Conservation (phyloP, 2,113 vertebrate species). For the Pungitius pungitius region DNA sequence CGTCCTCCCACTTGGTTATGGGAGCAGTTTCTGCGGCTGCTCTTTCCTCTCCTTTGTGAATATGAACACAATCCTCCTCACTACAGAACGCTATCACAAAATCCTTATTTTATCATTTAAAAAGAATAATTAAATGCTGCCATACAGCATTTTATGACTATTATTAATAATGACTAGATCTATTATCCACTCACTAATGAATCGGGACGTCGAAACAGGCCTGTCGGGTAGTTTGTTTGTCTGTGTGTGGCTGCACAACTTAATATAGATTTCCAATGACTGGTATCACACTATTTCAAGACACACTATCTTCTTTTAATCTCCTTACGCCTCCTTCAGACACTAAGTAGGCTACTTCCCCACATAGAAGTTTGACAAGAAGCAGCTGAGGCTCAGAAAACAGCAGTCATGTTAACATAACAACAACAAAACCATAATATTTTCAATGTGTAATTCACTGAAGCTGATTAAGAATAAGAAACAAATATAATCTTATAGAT, state of each 20-base stretch:
- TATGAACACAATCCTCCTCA: conserved; percentile 37
- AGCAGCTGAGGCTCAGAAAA: conserved; percentile 25
- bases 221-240: neutral
- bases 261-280: conserved; percentile 37
- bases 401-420: conserved; percentile 3
- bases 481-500: neutral
- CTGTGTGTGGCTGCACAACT: neutral
- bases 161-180: conserved; percentile 14
- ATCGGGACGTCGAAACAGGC: neutral
- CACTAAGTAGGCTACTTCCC: conserved; percentile 43
- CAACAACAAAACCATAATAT: conserved; percentile 5
- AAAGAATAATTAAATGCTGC: conserved; percentile 12
- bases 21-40: conserved; percentile 9
- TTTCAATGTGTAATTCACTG: neutral
- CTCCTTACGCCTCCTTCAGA: conserved; percentile 68
- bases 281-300: conserved; percentile 58
- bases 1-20: conserved; percentile 17
- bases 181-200: neutral
- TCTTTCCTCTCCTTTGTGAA: conserved; percentile 36
- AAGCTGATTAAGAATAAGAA: neutral
- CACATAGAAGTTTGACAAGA: conserved; percentile 62
- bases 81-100: conserved; percentile 19
- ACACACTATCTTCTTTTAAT: conserved; percentile 67
- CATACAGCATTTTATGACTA: conserved; percentile 3
- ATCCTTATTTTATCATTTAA: conserved; percentile 51